Base-by-base conservation (phyloP, 2,888 invertebrate genomes). In the Clistopyga incitator region DNA sequence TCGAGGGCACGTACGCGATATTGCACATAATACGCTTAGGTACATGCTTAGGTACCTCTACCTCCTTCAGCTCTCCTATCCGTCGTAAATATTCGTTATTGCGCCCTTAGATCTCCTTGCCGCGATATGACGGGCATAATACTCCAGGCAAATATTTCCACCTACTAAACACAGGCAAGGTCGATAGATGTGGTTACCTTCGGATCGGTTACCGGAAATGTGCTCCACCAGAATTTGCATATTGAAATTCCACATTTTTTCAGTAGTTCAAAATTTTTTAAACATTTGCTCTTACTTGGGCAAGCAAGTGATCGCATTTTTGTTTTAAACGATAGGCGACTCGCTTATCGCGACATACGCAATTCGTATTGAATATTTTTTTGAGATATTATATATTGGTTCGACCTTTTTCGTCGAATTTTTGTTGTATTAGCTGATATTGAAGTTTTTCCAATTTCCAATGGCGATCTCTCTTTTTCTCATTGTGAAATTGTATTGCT, bases 201-300 rank as follows among this genome's bases (percentile, higher is more conserved):
- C 2, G 29, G 74, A n/a, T n/a, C n/a, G n/a, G n/a, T n/a, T n/a
- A n/a, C n/a, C n/a, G n/a, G n/a, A n/a, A n/a, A n/a, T n/a, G n/a
- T 45, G n/a, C 64, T 82, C 70, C 18, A 59, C 6, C 25, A 74
- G 71, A 61, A 74, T 78, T 74, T n/a, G 6, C 29, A 74, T 74
- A 82, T 82, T 82, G 61, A 67, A 77, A 72, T 82, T 68, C n/a
- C 29, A 0, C 10, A 56, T 74, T 65, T 74, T 74, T 59, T 42
- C 72, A 20, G 52, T n/a, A 38, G 18, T 18, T 18, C 8, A 0
- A 15, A 18, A 65, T n/a, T n/a, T 4, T 18, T 29, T 13, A 47
- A n/a, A 56, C 34, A 56, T 29, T 38, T 13, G 38, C 25, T 47
- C 3, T 20, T 13, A 11, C 3, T 15, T 15, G 45, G 15, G 2